phyloP scores from a whole-genome alignment of 2,888 invertebrate genomes.

The Melieria omissa region DNA sequence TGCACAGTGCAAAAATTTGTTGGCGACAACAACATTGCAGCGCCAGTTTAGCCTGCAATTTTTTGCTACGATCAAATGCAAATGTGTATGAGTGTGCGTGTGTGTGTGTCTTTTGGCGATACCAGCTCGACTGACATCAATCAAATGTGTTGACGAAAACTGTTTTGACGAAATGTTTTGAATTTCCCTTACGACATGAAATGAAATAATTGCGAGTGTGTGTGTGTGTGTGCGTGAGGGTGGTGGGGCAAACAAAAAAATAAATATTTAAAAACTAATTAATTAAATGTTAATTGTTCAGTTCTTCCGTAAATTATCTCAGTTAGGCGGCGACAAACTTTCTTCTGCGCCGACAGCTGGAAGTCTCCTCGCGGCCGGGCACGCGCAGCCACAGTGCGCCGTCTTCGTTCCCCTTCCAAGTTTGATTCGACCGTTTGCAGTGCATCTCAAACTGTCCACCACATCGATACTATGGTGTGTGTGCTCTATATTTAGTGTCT shows the following conservation, averaged over 20 bases:
- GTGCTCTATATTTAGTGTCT: background rate
- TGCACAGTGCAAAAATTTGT: background rate
- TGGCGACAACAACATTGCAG: slow-evolving; percentile 8
- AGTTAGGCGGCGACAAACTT: slow-evolving; percentile 47
- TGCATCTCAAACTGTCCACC: slow-evolving; percentile 33
- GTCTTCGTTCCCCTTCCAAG: slow-evolving; percentile 1
- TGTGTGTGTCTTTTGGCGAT: background rate
- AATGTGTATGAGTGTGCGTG: background rate
- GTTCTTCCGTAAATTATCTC: slow-evolving; percentile 22
- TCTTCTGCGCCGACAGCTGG: slow-evolving; percentile 66
- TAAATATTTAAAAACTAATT: slow-evolving; percentile 24
- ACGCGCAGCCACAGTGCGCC: slow-evolving; percentile 60
- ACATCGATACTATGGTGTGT: slow-evolving; percentile 9
- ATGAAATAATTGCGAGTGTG: background rate
- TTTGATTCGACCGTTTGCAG: slow-evolving; percentile 20
- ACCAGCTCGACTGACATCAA: background rate
- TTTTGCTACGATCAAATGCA: background rate
- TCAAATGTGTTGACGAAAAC: too few species aligned
- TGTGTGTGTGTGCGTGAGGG: background rate
- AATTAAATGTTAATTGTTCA: slow-evolving; percentile 23
- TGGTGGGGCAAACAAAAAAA: slow-evolving; percentile 7
- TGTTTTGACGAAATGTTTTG: too few species aligned
- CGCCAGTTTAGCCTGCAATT: slow-evolving; percentile 6
- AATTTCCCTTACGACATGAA: too few species aligned
- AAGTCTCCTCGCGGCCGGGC: slow-evolving; percentile 67